phyloP scores from a whole-genome alignment of 2,888 invertebrate species.

The Eupithecia exiguata region DNA sequence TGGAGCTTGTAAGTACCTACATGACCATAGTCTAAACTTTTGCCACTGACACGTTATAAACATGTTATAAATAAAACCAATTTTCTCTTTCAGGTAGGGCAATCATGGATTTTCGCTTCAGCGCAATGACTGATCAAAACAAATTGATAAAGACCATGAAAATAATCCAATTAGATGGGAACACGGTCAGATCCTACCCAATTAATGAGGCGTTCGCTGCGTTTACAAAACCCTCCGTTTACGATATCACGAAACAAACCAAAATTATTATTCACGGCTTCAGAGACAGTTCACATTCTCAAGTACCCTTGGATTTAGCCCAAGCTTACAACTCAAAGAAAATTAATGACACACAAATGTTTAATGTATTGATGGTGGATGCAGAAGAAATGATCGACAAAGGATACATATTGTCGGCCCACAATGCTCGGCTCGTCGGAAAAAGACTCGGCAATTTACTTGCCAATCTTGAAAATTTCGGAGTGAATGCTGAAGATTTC shows the following conservation, averaged over 20 bases:
- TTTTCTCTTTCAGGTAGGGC: constrained; percentile 71
- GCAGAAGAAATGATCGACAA: constrained; percentile 75
- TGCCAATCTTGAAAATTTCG: constrained; percentile 73
- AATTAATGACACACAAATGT: constrained; percentile 52
- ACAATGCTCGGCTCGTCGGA: constrained; percentile 77
- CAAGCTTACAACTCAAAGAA: constrained; percentile 74
- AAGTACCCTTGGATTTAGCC: constrained; percentile 71
- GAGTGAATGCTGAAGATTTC: constrained; percentile 75
- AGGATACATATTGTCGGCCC: constrained; percentile 74
- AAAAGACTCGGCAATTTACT: constrained; percentile 81
- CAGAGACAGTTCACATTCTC: constrained; percentile 74
- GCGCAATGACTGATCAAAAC: constrained; percentile 60
- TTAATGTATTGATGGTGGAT: constrained; percentile 77
- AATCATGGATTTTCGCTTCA: constrained; percentile 72
- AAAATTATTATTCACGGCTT: constrained; percentile 79
- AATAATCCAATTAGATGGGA: constrained; percentile 65
- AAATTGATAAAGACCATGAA: constrained; percentile 72
- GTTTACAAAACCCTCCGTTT: constrained; percentile 64
- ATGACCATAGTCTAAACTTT: background rate
- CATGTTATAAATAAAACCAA: background rate
- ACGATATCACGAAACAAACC: constrained; percentile 76
- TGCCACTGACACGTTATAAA: background rate
- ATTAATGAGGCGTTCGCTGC: constrained; percentile 69
- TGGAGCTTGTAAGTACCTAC: constrained; percentile 72
- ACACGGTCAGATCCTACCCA: constrained; percentile 59